phyloP scores from a whole-genome alignment of 2,113 vertebrate genomes.

The Taurulus bubalis region DNA sequence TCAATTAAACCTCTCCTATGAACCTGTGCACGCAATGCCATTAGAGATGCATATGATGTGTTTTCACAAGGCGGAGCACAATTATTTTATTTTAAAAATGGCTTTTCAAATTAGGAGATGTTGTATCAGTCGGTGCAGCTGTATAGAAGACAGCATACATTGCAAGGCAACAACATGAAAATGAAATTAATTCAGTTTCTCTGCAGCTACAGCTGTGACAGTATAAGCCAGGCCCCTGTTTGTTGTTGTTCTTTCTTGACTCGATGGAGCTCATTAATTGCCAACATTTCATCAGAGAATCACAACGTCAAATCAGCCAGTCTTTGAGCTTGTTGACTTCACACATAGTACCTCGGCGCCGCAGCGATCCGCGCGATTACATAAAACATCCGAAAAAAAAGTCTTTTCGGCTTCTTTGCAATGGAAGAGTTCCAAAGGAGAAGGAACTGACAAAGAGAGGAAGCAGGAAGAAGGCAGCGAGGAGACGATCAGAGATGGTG shows the following conservation, averaged over 20 bases:
- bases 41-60: background rate
- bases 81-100: constrained; percentile 13
- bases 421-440: constrained; percentile 54
- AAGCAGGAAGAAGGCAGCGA: constrained; percentile 48
- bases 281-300: constrained; percentile 39
- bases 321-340: constrained; percentile 66
- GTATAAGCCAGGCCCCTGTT: constrained; percentile 40
- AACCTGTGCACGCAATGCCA: background rate
- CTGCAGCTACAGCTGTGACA: constrained; percentile 46
- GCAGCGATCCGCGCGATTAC: constrained; percentile 51
- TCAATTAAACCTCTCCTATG: background rate
- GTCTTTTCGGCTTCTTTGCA: constrained; percentile 39
- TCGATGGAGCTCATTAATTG: constrained; percentile 20
- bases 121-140: constrained; percentile 13
- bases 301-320: constrained; percentile 40
- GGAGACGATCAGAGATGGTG: constrained; percentile 17
- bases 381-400: constrained; percentile 47
- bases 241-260: constrained; percentile 40
- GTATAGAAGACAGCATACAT: constrained; percentile 31
- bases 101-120: constrained; percentile 32
- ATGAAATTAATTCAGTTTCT: constrained; percentile 38
- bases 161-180: constrained; percentile 45
- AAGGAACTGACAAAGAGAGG: constrained; percentile 44
- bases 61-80: background rate
- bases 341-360: constrained; percentile 33